Evolutionary conservation across 2,113 vertebrate species (phyloP), one percentile per base, ranked within the genome.

Genomic region (Forbesichthys papilliferus): DNA sequence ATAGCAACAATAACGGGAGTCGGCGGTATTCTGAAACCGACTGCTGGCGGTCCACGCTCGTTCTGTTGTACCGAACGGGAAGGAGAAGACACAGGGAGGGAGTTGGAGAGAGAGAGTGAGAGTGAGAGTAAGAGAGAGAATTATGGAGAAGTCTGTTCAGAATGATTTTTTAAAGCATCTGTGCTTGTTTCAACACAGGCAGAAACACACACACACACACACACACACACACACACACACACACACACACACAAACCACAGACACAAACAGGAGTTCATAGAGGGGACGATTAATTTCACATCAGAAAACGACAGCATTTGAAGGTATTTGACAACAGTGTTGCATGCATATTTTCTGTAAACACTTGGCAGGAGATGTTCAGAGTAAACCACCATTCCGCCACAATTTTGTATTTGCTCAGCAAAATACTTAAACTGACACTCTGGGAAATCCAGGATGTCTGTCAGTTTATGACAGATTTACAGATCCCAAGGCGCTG

Each of bases 1-100:
- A 91, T 89, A 80, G 84, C 78, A 59, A 82, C 79, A 88, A 86
- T 85, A 75, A 88, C 56, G 48, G 68, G 72, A 79, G 66, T 67
- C 76, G 57, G 78, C 51, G 49, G 34, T 42, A 58, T 58, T 61
- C 46, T 27, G 33, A n/a, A 49, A 34, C 61, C 64, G 47, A 42
- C 51, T 42, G 36, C 36, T 42, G 36, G 52, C 64, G 69, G 55
- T 64, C 16, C 14, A 48, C 69, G 76, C 82, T 86, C 72, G 66
- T 81, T 85, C 36, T 42, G 36, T 42, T 42, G 36, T 42, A 42
- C 5, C 36, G 36, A 5, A 42, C 36, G 36, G 4, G 36, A 42
- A 42, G 36, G 36, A 42, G 36, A 42, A 42, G 36, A 42, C 4
- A 42, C 36, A 42, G 4, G 36, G 36, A 42, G 36, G 36, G 5